Base-by-base conservation (phyloP, 2,888 invertebrate species). In the Allygus modestus region DNA sequence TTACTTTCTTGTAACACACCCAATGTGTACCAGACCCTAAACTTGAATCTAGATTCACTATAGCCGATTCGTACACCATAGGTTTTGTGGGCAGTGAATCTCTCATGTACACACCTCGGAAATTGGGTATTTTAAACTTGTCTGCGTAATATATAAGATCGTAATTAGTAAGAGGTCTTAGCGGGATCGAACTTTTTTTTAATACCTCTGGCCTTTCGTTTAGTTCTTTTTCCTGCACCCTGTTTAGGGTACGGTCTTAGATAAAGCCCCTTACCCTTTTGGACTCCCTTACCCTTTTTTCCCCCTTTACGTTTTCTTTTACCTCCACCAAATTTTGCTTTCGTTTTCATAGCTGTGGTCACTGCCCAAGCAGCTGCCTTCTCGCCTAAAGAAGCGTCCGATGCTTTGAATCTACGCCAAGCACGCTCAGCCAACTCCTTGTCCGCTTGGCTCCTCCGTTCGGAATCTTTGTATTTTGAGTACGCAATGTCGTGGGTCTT, bases 101-200 rank as follows among this genome's bases (percentile, higher is more conserved):
- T 81, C 89, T 88, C 88, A 90, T 91, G 58, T 88, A 88, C 86
- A 90, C 88, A n/a, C 89, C 89, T 69, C 89, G 87, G 85, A 90
- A 89, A 85, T 89, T 58, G 23, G 88, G 87, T 86, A 89, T 87
- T 87, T 89, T 83, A 15, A 82, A 26, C 31, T 41, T 1, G 86
- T 88, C 86, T 86, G 87, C 87, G 85, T 87, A 89, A 83, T 87
- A 88, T 5, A 82, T 41, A 0, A 84, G 54, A 23, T 84, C 75
- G 26, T 54, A 46, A 28, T 84, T 71, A 11, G 82, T 73, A 9
- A 73, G 31, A 12, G 82, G 23, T 71, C 54, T 82, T 51, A 65
- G 51, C 31, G 73, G 51, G 5, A 82, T 46, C 51, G 23, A 20
- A 4, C 4, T 31, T 28, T 69, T 69, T 61, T 69, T 69, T 79